Evolutionary conservation across 1,140 invertebrate genomes (phyloP).

Genomic region (Brachionus manjavacas): DNA sequence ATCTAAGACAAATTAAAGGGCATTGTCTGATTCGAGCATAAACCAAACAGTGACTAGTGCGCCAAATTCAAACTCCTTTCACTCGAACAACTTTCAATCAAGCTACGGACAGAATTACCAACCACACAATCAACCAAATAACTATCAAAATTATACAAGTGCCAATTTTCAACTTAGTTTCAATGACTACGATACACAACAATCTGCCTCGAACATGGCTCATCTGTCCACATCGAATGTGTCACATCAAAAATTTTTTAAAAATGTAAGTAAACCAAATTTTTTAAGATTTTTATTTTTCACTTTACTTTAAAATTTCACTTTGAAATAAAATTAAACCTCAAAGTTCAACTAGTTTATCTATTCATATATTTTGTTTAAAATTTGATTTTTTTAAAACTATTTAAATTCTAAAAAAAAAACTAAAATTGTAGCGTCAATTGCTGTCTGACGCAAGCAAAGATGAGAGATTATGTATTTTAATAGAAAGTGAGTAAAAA

Average conservation of each 20-base stretch:
- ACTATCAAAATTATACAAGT: background rate
- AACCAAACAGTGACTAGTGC: background rate
- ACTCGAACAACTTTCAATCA: background rate
- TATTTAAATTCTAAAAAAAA: no score
- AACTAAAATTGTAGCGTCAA: no score
- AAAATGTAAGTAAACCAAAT: background rate
- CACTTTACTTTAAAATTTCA: no score
- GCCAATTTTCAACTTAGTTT: background rate
- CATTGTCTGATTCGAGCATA: slow-evolving; percentile 20
- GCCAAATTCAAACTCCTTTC: background rate
- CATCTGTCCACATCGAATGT: background rate
- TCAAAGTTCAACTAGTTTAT: no score
- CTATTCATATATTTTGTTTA: no score
- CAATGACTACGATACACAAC: background rate
- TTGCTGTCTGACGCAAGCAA: no score
- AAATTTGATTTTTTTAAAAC: no score
- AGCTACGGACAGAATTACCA: background rate
- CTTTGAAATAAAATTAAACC: background rate
- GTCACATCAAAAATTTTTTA: background rate
- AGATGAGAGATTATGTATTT: no score
- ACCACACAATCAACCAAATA: background rate
- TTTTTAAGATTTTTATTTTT: background rate
- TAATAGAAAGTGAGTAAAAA: no score
- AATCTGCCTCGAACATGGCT: background rate
- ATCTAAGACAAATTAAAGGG: background rate